These are phyloP conservation scores for Piprites chloris DNA, from an alignment of 2,113 vertebrate genomes.

Conservation along the genomic window DNA sequence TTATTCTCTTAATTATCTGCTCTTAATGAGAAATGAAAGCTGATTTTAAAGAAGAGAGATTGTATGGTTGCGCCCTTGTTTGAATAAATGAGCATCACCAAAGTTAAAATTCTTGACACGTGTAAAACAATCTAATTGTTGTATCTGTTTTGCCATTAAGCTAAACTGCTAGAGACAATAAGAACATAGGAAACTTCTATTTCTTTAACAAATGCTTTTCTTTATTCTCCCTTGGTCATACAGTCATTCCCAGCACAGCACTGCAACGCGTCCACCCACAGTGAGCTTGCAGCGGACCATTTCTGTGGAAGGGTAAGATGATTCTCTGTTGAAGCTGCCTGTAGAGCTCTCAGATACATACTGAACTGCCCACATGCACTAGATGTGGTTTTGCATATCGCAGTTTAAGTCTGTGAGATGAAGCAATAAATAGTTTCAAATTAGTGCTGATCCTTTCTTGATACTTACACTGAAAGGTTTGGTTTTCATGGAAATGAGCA, in stretches of 20 bases:
- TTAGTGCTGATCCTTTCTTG: background rate
- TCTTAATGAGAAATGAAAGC: background rate
- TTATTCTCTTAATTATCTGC: background rate
- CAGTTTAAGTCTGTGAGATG: background rate
- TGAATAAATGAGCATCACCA: background rate
- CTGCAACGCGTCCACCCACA: conserved; percentile 74
- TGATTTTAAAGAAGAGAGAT: background rate
- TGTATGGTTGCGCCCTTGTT: background rate
- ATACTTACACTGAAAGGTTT: background rate
- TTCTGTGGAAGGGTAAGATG: conserved; percentile 80
- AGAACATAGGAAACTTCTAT: background rate
- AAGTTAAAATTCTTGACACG: background rate
- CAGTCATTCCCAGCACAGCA: conserved; percentile 81
- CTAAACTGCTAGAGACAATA: background rate
- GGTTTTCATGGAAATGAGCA: background rate
- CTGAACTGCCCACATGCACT: background rate
- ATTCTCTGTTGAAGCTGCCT: conserved; percentile 53
- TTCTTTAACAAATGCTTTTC: conserved; percentile 40
- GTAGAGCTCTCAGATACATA: background rate
- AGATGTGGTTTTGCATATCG: background rate
- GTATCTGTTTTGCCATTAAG: background rate
- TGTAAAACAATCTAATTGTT: background rate
- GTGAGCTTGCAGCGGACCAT: conserved; percentile 79
- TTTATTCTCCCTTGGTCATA: conserved; percentile 50
- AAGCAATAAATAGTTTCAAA: background rate